Percentiles rank a stretch among this genome's conserved stretches.
These are phyloP conservation scores for Haemorhous mexicanus DNA, from an alignment of 2,113 vertebrate species.

Conservation along the genomic window DNA sequence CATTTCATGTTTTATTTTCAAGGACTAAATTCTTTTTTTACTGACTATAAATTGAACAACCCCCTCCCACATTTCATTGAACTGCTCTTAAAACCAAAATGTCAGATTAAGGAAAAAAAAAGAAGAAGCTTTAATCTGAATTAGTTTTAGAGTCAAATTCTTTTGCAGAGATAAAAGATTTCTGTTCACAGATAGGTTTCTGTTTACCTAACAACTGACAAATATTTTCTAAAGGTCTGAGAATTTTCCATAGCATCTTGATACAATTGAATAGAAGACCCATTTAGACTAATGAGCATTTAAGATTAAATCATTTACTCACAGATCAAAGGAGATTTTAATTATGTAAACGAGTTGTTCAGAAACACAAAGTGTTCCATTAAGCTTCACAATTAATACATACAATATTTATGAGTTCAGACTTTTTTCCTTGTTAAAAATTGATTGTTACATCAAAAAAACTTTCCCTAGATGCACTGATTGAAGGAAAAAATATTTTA, in stretches of 20 bases:
- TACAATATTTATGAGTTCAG: conserved; percentile 73
- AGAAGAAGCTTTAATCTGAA: conserved; percentile 55
- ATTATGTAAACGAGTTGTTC: conserved; percentile 78
- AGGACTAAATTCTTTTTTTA: conserved; percentile 31
- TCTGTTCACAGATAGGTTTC: conserved; percentile 23
- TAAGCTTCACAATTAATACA: conserved; percentile 76
- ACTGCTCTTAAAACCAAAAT: conserved; percentile 39
- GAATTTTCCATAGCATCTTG: conserved; percentile 74
- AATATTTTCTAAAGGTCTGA: conserved; percentile 65
- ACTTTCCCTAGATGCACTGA: conserved; percentile 55
- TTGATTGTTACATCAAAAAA: conserved; percentile 70
- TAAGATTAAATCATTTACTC: conserved; percentile 79
- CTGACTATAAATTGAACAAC: conserved; percentile 32
- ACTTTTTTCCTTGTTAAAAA: conserved; percentile 69
- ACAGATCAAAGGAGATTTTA: conserved; percentile 81
- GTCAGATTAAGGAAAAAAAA: conserved; percentile 55
- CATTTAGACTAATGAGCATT: conserved; percentile 77
- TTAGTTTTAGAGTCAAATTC: conserved; percentile 57
- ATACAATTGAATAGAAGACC: conserved; percentile 74
- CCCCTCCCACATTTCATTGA: not conserved
- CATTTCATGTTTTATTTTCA: not conserved
- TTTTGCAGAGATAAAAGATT: conserved; percentile 64
- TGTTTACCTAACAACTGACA: conserved; percentile 64
- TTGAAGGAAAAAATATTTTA: conserved; percentile 61
- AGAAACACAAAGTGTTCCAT: conserved; percentile 77